Percentiles rank a stretch among this genome's conserved stretches.
These are phyloP conservation scores for Otocyon megalotis DNA, from an alignment of 2,113 vertebrate genomes.

Conservation along the genomic window DNA sequence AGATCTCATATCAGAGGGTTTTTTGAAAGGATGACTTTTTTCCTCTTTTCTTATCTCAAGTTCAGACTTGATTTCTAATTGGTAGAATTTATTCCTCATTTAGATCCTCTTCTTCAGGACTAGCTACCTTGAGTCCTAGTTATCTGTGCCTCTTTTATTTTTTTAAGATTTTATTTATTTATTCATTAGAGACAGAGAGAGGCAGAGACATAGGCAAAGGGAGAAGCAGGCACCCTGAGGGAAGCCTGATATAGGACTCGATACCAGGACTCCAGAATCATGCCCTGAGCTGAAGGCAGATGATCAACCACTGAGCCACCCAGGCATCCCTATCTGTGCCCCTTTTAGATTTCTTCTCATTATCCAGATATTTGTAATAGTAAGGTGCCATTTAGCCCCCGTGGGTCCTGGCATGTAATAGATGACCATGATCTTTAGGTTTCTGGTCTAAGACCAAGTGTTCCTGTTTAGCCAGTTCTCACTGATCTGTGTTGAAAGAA, in stretches of 20 bases:
- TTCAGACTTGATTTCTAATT: conserved; percentile 25
- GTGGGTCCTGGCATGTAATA: not conserved
- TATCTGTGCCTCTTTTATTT: not conserved
- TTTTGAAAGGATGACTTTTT: not conserved
- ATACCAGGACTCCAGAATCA: too few relatives aligned
- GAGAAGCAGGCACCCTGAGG: too few relatives aligned
- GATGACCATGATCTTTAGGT: not conserved
- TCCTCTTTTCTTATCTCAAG: not conserved
- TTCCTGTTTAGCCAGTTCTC: not conserved
- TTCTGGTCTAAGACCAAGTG: not conserved
- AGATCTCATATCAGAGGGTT: not conserved
- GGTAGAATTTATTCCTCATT: not conserved
- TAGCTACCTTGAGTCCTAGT: not conserved
- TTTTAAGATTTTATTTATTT: too few relatives aligned
- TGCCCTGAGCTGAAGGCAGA: too few relatives aligned
- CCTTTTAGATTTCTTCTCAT: not conserved
- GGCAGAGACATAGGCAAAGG: too few relatives aligned
- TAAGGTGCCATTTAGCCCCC: not conserved
- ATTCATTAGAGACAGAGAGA: too few relatives aligned
- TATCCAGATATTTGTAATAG: not conserved
- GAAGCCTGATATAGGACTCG: too few relatives aligned
- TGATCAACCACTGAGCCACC: too few relatives aligned
- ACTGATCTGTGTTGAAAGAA: not conserved
- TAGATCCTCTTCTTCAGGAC: not conserved
- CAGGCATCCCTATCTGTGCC: not conserved